phyloP scores from a whole-genome alignment of 2,113 vertebrate species.

The Pedetes capensis region DNA sequence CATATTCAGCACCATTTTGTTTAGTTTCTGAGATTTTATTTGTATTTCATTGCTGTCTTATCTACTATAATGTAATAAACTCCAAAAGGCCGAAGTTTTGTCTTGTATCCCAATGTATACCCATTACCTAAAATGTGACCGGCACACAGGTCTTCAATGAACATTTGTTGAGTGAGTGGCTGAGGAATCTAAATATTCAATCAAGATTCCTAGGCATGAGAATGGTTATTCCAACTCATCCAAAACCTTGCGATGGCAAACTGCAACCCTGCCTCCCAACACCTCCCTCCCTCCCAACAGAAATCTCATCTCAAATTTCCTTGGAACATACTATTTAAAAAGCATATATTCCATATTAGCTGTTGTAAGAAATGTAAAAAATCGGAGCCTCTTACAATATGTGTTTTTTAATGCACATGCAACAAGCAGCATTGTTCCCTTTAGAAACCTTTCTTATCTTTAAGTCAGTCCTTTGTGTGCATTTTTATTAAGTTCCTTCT shows the following conservation, averaged over 20 bases:
- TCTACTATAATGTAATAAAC: neutral
- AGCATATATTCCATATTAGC: neutral
- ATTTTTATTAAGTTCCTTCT: neutral
- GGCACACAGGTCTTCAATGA: neutral
- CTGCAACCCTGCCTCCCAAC: accelerated
- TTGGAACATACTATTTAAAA: neutral
- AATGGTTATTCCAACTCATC: neutral
- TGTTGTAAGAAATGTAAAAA: neutral
- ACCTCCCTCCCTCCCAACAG: neutral
- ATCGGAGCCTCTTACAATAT: neutral
- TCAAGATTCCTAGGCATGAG: neutral
- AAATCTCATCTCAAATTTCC: neutral
- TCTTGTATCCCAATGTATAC: neutral
- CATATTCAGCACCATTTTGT: neutral
- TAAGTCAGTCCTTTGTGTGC: neutral
- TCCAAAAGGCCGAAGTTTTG: neutral
- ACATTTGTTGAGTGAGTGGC: neutral
- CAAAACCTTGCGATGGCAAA: neutral
- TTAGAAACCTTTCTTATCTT: neutral
- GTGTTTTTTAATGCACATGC: neutral
- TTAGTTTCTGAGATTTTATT: neutral
- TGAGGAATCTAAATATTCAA: neutral
- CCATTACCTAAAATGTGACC: neutral
- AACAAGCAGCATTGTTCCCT: neutral
- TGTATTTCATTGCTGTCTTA: neutral